Percentiles rank a stretch among this genome's conserved stretches.
These are phyloP conservation scores for Camponotus fellah DNA, from an alignment of 2,888 invertebrate species.

Conservation along the genomic window DNA sequence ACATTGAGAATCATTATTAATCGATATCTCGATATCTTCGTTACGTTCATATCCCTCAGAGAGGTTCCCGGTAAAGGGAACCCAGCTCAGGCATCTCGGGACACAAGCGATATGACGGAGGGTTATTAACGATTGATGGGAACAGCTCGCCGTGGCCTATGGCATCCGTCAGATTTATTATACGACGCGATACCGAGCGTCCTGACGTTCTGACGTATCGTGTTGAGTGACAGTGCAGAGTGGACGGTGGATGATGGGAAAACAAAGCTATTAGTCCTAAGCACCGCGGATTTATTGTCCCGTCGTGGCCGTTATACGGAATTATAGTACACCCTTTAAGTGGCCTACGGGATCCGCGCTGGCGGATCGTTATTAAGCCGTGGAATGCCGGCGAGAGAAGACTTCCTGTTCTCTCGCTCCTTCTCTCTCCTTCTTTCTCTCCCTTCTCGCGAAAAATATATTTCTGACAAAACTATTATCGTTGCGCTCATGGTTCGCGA, in stretches of 20 bases:
- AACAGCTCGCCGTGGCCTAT: slow-evolving; percentile 39
- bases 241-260: slow-evolving; percentile 58
- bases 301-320: slow-evolving; percentile 57
- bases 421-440: slow-evolving; percentile 1
- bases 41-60: slow-evolving; percentile 5
- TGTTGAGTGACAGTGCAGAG: slow-evolving; percentile 50
- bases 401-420: slow-evolving; percentile 31
- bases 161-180: slow-evolving; percentile 35
- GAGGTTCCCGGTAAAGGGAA: slow-evolving; percentile 7
- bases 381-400: slow-evolving; percentile 39
- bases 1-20: neutral
- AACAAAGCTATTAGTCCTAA: slow-evolving; percentile 79
- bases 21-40: slow-evolving; percentile 34
- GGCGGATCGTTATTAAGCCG: slow-evolving; percentile 46
- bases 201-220: neutral
- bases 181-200: neutral
- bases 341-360: slow-evolving; percentile 40
- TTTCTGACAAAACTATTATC: slow-evolving; percentile 42
- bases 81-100: slow-evolving; percentile 15
- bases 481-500: neutral
- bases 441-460: slow-evolving; percentile 39
- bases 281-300: slow-evolving; percentile 78
- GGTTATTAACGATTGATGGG: slow-evolving; percentile 49
- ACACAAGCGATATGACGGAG: slow-evolving; percentile 43
- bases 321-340: slow-evolving; percentile 46